Conservation (phyloP, 2,113 vertebrate genomes). For the Raja brachyura region DNA sequence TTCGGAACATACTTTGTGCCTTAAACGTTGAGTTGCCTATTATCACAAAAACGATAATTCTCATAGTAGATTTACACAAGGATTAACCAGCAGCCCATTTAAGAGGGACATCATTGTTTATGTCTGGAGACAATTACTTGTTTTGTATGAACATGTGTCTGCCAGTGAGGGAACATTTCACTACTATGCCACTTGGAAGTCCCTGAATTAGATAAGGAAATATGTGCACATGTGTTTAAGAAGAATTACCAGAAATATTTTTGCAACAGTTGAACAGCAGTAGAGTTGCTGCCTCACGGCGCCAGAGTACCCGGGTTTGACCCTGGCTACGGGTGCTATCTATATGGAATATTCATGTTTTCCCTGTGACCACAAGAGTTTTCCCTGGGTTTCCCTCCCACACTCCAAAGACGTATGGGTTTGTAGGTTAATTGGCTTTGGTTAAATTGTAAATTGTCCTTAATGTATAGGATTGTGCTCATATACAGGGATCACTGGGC, state of each 20-base stretch:
- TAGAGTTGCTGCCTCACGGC: no score
- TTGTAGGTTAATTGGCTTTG: no score
- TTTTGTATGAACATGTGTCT: not conserved
- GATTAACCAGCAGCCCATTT: not conserved
- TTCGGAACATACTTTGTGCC: not conserved
- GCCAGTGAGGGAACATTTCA: not conserved
- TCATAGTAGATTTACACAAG: not conserved
- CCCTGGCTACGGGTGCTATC: no score
- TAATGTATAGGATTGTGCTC: no score
- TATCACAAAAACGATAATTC: slow-evolving; percentile 4
- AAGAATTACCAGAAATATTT: not conserved
- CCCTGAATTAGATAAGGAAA: not conserved
- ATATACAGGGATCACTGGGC: no score
- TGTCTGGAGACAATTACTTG: not conserved
- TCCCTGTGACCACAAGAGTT: no score
- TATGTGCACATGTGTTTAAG: not conserved
- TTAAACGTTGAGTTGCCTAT: not conserved
- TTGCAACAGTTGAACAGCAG: not conserved
- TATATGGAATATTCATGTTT: no score
- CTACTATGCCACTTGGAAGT: not conserved
- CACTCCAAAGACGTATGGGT: no score
- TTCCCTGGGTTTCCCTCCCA: no score
- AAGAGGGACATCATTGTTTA: not conserved
- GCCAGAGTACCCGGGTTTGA: no score
- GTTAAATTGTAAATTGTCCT: no score